A percentile compares a stretch with the other conserved stretches of the same genome.
phyloP scores from a whole-genome alignment of 2,888 invertebrate species.

The Oeneis ivallda region DNA sequence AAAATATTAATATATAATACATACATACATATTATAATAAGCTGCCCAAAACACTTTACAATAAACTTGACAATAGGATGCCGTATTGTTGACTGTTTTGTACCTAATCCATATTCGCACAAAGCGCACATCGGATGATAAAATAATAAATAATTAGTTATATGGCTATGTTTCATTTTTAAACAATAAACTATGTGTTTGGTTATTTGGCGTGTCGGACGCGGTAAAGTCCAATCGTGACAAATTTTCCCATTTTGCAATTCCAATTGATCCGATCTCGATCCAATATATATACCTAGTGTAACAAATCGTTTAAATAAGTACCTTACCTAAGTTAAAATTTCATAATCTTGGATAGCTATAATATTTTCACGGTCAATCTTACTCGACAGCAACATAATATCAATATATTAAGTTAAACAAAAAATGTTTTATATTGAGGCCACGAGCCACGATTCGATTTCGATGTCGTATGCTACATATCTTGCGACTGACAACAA shows the following conservation, averaged over 20 bases:
- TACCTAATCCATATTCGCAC: not conserved
- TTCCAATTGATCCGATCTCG: not conserved
- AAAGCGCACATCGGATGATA: not conserved
- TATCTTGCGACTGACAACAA: too few species aligned
- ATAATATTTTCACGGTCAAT: conserved; percentile 11
- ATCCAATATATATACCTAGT: not conserved
- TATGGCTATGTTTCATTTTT: not conserved
- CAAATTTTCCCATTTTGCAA: not conserved
- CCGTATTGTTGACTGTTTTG: not conserved
- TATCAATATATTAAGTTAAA: too few species aligned
- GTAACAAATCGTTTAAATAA: not conserved
- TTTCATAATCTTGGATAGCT: not conserved
- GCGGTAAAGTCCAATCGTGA: not conserved
- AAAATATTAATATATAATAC: too few species aligned
- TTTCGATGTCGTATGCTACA: not conserved
- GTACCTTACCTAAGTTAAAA: not conserved
- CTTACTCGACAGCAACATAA: too few species aligned
- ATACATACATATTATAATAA: not conserved
- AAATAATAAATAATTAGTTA: not conserved
- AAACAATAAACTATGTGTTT: not conserved
- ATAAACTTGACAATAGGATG: not conserved
- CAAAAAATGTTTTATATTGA: not conserved
- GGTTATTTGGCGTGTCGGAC: not conserved
- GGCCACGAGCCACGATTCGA: not conserved
- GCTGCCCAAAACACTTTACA: not conserved